Percentiles rank a stretch among this genome's conserved stretches.
These are phyloP conservation scores for Argyra leucocephala DNA, from an alignment of 2,888 invertebrate species.

Conservation along the genomic window DNA sequence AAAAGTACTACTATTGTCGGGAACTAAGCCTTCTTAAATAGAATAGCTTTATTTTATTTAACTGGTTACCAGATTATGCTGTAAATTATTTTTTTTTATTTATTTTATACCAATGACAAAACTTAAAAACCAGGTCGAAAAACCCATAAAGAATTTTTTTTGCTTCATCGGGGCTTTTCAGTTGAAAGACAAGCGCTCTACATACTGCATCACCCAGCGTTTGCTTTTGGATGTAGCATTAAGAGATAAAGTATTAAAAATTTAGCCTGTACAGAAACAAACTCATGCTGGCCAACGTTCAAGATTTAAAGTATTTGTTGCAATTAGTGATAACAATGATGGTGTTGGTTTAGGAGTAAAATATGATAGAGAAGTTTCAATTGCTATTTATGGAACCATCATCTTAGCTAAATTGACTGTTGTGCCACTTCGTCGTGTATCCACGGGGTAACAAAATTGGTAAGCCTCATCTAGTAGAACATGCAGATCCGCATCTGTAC, in stretches of 20 bases:
- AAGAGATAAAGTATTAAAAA: constrained; percentile 97
- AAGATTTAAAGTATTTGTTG: constrained; percentile 90
- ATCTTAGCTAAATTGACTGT: constrained; percentile 96
- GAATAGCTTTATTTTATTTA: no score
- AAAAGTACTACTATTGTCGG: no score
- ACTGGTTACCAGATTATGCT: no score
- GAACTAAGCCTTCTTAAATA: no score
- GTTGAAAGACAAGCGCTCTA: no score
- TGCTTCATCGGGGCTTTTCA: no score
- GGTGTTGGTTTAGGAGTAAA: constrained; percentile 99
- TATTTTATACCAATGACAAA: no score
- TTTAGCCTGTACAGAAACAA: constrained; percentile 99
- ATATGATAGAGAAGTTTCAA: constrained; percentile 99
- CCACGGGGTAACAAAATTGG: constrained; percentile 99
- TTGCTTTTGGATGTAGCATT: constrained; percentile 85
- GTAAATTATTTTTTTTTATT: no score
- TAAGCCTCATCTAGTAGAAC: constrained; percentile 98
- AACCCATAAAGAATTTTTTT: no score
- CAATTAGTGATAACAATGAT: constrained; percentile 97
- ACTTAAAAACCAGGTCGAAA: no score
- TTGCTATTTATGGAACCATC: constrained; percentile 98
- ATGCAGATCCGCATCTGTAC: constrained; percentile 96
- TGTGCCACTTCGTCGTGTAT: constrained; percentile 95
- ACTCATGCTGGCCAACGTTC: constrained; percentile 99
- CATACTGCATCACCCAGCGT: no score